These are phyloP conservation scores for Rhagologus leucostigma DNA, from an alignment of 2,113 vertebrate genomes.

Conservation along the genomic window DNA sequence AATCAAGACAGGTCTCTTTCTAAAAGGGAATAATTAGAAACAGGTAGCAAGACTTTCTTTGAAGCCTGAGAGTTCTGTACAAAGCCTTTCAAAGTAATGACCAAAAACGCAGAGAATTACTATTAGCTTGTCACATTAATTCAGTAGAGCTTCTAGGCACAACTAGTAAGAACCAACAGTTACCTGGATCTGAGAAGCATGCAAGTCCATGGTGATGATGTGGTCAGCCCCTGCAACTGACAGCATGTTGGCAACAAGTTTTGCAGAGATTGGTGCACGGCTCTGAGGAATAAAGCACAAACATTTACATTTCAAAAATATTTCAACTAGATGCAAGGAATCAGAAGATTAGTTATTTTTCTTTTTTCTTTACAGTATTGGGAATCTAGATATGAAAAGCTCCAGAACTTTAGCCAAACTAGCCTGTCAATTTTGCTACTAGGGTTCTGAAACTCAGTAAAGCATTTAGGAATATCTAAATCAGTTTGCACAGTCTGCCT, in stretches of 20 bases:
- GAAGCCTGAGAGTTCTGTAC: neutral
- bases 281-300: constrained; percentile 77
- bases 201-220: constrained; percentile 97
- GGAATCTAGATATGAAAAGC: neutral
- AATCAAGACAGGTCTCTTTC: neutral
- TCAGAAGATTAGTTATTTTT: neutral
- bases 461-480: neutral
- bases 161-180: neutral
- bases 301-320: neutral
- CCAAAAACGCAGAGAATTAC: neutral
- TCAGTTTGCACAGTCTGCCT: neutral
- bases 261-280: constrained; percentile 93
- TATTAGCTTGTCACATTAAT: neutral
- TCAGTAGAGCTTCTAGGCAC: neutral
- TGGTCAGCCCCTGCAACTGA: constrained; percentile 94
- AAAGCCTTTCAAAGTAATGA: neutral
- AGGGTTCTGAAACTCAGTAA: neutral
- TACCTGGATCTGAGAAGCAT: constrained; percentile 97
- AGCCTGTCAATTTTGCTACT: neutral
- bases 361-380: neutral
- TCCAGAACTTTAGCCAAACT: neutral
- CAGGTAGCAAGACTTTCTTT: neutral
- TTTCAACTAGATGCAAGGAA: neutral
- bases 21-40: neutral
- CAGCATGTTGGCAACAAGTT: constrained; percentile 95